phyloP scores from a whole-genome alignment of 92 coral and sea anemone species.

The Desmophyllum pertusum region DNA sequence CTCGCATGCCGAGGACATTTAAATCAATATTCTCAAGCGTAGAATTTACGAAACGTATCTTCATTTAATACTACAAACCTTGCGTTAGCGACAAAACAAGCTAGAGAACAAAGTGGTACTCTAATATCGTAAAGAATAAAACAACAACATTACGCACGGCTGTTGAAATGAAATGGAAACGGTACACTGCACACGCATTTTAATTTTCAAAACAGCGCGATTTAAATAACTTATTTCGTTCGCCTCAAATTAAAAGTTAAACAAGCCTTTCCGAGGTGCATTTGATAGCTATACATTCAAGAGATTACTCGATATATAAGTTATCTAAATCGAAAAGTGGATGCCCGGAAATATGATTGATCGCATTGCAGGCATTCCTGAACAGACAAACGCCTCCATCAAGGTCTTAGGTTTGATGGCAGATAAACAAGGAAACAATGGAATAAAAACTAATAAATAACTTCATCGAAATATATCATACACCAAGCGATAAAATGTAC shows the following conservation, averaged over 20 bases:
- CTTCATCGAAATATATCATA: not conserved
- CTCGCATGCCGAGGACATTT: not conserved
- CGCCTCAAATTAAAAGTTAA: not conserved
- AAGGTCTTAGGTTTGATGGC: slow-evolving; percentile 7
- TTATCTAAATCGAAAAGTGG: not conserved
- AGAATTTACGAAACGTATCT: not conserved
- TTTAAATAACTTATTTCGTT: not conserved
- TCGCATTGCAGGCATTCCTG: slow-evolving; percentile 31
- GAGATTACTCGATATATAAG: not conserved
- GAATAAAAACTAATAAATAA: not conserved
- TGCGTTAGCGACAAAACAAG: not conserved
- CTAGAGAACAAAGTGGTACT: not conserved
- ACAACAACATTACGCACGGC: not conserved
- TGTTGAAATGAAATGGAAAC: slow-evolving; percentile 21
- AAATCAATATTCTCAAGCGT: slow-evolving; percentile 2
- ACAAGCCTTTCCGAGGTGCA: not conserved
- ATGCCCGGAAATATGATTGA: slow-evolving; percentile 18
- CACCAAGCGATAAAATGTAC: not conserved
- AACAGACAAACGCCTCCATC: slow-evolving; percentile 2
- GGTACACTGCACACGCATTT: slow-evolving; percentile 15
- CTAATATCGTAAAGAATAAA: not conserved
- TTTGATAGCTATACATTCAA: not conserved
- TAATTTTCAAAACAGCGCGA: not conserved
- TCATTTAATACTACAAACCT: too few relatives aligned
- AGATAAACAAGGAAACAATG: slow-evolving; percentile 35